A percentile compares a stretch with the other conserved stretches of the same genome.
Evolutionary conservation across 2,888 invertebrate genomes (phyloP).

Genomic region (Imbricaverruca yamaguchii): DNA sequence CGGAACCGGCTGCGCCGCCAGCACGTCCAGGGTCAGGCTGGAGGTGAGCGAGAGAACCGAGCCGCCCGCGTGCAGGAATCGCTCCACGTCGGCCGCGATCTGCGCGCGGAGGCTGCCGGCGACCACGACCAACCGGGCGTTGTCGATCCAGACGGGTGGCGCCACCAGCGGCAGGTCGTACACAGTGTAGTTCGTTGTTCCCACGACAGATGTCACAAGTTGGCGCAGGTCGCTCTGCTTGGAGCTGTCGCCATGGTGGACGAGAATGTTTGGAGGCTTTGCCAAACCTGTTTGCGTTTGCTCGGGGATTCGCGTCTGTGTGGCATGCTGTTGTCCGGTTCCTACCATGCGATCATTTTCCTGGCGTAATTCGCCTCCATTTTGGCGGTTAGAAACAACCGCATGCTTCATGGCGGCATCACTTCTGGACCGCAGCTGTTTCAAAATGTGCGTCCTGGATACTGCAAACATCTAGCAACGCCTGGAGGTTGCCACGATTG

Average conservation of each 20-base stretch:
- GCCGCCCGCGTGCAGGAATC: background rate
- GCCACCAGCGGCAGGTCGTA: conserved; percentile 43
- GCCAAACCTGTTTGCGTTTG: background rate
- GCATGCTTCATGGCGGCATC: no score
- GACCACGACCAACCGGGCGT: conserved; percentile 63
- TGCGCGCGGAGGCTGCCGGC: conserved; percentile 59
- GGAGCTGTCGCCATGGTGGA: background rate
- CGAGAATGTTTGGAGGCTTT: background rate
- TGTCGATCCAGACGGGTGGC: conserved; percentile 54
- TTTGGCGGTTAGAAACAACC: no score
- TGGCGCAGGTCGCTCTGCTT: background rate
- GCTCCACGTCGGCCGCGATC: background rate
- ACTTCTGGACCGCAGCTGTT: no score
- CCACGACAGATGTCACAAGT: background rate
- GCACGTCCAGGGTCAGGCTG: background rate
- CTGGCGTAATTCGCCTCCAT: no score
- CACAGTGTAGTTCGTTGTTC: conserved; percentile 40
- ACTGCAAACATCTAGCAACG: no score
- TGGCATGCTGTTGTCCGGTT: no score
- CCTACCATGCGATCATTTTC: no score
- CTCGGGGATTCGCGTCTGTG: no score
- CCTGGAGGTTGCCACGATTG: no score
- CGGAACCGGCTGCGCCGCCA: background rate
- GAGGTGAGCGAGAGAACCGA: background rate
- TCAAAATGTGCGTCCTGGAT: no score